A percentile compares a stretch with the other conserved stretches of the same genome.
These are phyloP conservation scores for Latheticus oryzae DNA, from an alignment of 2,888 invertebrate species.

Conservation along the genomic window DNA sequence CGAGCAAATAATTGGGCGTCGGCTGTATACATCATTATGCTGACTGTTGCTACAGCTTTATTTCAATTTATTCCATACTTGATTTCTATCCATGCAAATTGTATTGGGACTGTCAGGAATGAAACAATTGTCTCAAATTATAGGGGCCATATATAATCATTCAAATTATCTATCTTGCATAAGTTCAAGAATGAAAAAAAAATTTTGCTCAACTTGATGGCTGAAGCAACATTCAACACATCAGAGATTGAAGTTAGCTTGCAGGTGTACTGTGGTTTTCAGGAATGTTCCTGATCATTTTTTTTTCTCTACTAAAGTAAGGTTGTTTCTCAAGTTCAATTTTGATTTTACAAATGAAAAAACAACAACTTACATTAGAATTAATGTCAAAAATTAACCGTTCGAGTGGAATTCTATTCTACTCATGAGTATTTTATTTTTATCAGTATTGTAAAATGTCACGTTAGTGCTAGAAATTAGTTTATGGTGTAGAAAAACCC, in stretches of 20 bases:
- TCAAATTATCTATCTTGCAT: constrained; percentile 26
- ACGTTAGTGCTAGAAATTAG: too few relatives aligned
- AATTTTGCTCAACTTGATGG: constrained; percentile 17
- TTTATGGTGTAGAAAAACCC: constrained; percentile 14
- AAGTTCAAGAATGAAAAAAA: background rate
- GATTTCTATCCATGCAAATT: constrained; percentile 29
- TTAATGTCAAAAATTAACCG: too few relatives aligned
- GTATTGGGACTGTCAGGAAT: constrained; percentile 8
- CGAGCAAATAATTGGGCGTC: constrained; percentile 16
- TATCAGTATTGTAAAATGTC: too few relatives aligned
- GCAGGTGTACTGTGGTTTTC: constrained; percentile 31
- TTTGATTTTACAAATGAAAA: too few relatives aligned
- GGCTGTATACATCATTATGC: constrained; percentile 14
- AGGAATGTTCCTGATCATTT: constrained; percentile 25
- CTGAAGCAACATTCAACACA: constrained; percentile 10
- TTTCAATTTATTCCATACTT: constrained; percentile 26
- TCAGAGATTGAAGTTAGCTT: constrained; percentile 11
- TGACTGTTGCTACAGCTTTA: constrained; percentile 18
- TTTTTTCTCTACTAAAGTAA: too few relatives aligned
- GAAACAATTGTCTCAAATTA: constrained; percentile 7
- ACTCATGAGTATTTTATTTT: too few relatives aligned
- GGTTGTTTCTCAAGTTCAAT: too few relatives aligned
- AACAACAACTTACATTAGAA: too few relatives aligned
- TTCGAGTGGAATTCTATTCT: too few relatives aligned
- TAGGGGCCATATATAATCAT: constrained; percentile 14